Conservation (phyloP, 2,888 invertebrate species). For the Vesta saturnalis region DNA sequence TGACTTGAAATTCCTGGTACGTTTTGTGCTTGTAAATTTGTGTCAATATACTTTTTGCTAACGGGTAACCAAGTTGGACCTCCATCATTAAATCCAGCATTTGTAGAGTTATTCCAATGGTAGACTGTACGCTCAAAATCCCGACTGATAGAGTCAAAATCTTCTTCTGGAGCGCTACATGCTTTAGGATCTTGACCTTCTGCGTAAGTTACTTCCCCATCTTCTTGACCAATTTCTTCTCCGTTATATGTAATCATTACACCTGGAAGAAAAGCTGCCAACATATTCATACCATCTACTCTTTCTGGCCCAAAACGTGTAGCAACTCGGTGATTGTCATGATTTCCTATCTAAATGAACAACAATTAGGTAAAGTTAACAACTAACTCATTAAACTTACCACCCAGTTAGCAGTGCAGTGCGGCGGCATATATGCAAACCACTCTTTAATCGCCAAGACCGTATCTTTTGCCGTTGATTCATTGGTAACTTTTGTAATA, state of each 20-base stretch:
- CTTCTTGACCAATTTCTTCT: slow-evolving; percentile 80
- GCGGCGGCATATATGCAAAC: slow-evolving; percentile 70
- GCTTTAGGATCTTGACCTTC: slow-evolving; percentile 68
- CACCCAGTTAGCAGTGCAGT: slow-evolving; percentile 79
- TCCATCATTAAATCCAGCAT: slow-evolving; percentile 66
- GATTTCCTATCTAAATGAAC: slow-evolving; percentile 73
- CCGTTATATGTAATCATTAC: slow-evolving; percentile 89
- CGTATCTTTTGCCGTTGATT: slow-evolving; percentile 70
- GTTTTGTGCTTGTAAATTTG: slow-evolving; percentile 70
- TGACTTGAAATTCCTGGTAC: slow-evolving; percentile 62
- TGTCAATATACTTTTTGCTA: slow-evolving; percentile 66
- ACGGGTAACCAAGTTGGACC: slow-evolving; percentile 76
- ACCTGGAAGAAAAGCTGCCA: slow-evolving; percentile 84
- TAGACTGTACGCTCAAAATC: slow-evolving; percentile 84
- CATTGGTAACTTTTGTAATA: slow-evolving; percentile 68
- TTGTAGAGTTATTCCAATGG: slow-evolving; percentile 74
- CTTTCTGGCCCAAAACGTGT: slow-evolving; percentile 73
- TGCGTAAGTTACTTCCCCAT: slow-evolving; percentile 65
- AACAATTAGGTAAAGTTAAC: background rate
- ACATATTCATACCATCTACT: slow-evolving; percentile 84
- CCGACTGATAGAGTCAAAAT: slow-evolving; percentile 69
- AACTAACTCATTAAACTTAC: slow-evolving; percentile 13
- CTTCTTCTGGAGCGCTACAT: slow-evolving; percentile 66
- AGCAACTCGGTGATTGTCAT: slow-evolving; percentile 76
- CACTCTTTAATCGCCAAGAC: slow-evolving; percentile 72